Evolutionary conservation across 1,140 invertebrate species (phyloP), one percentile per base, ranked within the genome.

Genomic region (Brachionus calyciflorus): DNA sequence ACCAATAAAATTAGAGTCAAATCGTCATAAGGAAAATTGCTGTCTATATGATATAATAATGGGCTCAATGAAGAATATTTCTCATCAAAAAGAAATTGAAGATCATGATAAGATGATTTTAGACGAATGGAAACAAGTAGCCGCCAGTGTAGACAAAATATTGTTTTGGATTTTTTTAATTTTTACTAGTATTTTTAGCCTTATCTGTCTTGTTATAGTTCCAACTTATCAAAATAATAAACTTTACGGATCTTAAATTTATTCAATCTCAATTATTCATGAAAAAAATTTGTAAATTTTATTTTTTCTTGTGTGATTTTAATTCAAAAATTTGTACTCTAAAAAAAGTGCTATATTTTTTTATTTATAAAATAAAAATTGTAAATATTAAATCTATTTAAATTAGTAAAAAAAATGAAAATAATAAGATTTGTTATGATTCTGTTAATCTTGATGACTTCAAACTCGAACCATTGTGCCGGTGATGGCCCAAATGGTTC

Each of bases 121-220:
- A 10, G 82, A 81, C 0, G 84, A 85, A 70, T 85, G 84, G 84
- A 82, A 83, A 68, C 78, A 80, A 9, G 81, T 85, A 33, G 82
- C 84, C 0, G 79, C 81, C 12, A 81, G 82, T 17, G 77, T 83
- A 9, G 84, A 85, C 77, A 76, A 82, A 26, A 51, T 83, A 12
- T 69, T 84, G 60, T 85, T 85, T 78, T 82, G 81, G 79, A 65
- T 84, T 33, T 84, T 82, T 78, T 79, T 83, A 17, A 26, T 83
- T 10, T 79, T 80, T 21, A 83, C 83, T 4, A 65, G 84, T 21
- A 63, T 79, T 21, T 79, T 83, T 14, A 84, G 83, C 57, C 51
- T 85, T n/a, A 70, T 83, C 37, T 82, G 83, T 57, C 79, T 84
- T 0, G 77, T 83, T 24, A 78, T 82, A 30, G 78, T 81, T 24